Evolutionary conservation across 2,113 vertebrate species (phyloP).

Genomic region (Murina feae): DNA sequence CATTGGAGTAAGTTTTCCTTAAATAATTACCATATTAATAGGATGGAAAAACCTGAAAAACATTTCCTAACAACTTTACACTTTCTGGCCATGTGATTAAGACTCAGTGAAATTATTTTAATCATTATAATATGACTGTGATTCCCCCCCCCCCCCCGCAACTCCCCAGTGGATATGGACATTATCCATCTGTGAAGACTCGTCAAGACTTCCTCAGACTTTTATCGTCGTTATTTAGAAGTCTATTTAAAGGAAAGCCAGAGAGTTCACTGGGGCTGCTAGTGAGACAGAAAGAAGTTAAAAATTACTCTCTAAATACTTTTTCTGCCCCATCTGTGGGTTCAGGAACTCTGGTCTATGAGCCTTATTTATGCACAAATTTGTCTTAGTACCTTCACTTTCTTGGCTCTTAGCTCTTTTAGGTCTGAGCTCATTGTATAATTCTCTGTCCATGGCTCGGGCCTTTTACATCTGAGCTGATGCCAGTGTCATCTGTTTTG

Average conservation of each 20-base stretch:
- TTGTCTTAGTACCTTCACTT: not conserved
- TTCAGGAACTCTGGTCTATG: not conserved
- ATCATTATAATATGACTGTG: not conserved
- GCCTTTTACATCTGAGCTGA: not conserved
- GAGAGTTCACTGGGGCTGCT: not conserved
- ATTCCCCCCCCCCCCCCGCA: not conserved
- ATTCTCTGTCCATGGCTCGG: not conserved
- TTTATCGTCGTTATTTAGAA: constrained; percentile 40
- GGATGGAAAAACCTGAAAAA: not conserved
- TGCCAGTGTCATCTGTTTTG: not conserved
- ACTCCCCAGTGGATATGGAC: not conserved
- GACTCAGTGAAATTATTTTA: not conserved
- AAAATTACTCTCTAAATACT: not conserved
- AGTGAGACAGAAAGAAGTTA: not conserved
- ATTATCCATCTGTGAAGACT: constrained; percentile 42
- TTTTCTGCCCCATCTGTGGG: not conserved
- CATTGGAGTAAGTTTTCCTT: constrained; percentile 31
- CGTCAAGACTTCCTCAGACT: not conserved
- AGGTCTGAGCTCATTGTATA: not conserved
- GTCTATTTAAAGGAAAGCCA: constrained; percentile 39
- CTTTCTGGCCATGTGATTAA: constrained; percentile 32
- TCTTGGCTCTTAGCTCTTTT: not conserved
- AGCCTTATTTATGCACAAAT: not conserved
- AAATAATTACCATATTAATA: constrained; percentile 28
- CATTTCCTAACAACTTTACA: not conserved